A percentile compares a stretch with the other conserved stretches of the same genome.
phyloP scores from a whole-genome alignment of 2,888 invertebrate genomes.

The Drosophila mimica region DNA sequence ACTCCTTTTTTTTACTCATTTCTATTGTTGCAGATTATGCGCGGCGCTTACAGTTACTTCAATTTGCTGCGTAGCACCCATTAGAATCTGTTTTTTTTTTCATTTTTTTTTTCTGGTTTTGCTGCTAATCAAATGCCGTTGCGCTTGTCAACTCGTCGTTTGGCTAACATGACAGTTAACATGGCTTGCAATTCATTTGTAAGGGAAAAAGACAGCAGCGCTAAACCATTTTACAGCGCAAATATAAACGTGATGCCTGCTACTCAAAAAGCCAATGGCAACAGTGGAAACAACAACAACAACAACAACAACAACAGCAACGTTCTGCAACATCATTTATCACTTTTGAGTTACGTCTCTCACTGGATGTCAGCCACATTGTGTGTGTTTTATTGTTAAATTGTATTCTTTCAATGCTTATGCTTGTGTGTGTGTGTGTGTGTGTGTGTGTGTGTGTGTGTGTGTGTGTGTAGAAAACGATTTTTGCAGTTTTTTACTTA shows the following conservation, averaged over 20 bases:
- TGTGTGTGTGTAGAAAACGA: constrained; percentile 49
- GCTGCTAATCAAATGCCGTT: constrained; percentile 59
- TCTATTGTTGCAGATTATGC: constrained; percentile 65
- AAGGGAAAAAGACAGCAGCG: constrained; percentile 33
- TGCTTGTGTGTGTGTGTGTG: background rate
- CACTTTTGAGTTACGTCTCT: constrained; percentile 59
- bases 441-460: background rate
- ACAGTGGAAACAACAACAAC: background rate
- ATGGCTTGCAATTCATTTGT: constrained; percentile 71
- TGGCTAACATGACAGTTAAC: constrained; percentile 78
- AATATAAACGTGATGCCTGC: constrained; percentile 66
- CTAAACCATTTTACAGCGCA: constrained; percentile 73
- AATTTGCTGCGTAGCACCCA: constrained; percentile 71
- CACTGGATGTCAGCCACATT: constrained; percentile 55
- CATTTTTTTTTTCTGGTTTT: background rate
- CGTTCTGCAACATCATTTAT: constrained; percentile 72
- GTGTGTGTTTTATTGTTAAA: constrained; percentile 63
- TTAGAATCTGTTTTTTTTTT: constrained; percentile 21
- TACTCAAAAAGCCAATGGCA: constrained; percentile 70
- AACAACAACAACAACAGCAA: background rate
- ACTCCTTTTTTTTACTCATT: background rate
- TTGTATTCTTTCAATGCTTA: constrained; percentile 54
- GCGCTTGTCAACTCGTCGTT: constrained; percentile 70
- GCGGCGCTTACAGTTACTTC: constrained; percentile 82
- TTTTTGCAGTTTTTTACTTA: constrained; percentile 53